Conservation (phyloP, 2,113 vertebrate species). For the Megaceryle maxima region DNA sequence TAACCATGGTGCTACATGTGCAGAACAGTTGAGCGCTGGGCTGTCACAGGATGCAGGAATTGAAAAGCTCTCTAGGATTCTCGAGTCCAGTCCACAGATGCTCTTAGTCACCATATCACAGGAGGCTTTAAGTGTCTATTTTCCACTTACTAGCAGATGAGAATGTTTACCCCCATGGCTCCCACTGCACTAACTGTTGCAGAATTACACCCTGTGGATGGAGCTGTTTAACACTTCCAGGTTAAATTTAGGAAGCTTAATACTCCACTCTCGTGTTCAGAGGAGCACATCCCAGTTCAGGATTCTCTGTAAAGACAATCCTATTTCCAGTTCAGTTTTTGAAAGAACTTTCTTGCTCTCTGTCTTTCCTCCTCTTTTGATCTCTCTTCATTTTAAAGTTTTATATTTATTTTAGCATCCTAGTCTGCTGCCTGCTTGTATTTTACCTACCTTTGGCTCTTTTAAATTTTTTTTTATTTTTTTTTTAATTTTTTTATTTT, state of each 20-base stretch:
- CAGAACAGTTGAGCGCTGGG: not conserved
- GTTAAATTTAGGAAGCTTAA: not conserved
- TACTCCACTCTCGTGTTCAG: not conserved
- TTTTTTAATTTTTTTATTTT: not conserved
- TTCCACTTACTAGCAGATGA: not conserved
- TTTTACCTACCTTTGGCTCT: not conserved
- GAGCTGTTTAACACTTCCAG: not conserved
- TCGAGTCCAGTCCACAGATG: not conserved
- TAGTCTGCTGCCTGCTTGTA: not conserved
- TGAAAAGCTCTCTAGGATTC: not conserved
- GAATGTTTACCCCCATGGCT: not conserved
- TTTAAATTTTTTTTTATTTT: not conserved
- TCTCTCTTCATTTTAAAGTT: not conserved
- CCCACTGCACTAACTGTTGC: not conserved
- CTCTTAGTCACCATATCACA: not conserved
- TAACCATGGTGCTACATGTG: accelerated
- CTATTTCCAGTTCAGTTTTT: not conserved
- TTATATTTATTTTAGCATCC: not conserved
- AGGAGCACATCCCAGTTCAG: not conserved
- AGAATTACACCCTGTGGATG: not conserved
- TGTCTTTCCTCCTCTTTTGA: not conserved
- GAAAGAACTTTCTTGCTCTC: not conserved
- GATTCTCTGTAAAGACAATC: not conserved
- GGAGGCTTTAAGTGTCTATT: not conserved
- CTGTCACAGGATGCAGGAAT: not conserved